Conservation (phyloP, 92 coral and sea anemone species). For the Ricordea florida region DNA sequence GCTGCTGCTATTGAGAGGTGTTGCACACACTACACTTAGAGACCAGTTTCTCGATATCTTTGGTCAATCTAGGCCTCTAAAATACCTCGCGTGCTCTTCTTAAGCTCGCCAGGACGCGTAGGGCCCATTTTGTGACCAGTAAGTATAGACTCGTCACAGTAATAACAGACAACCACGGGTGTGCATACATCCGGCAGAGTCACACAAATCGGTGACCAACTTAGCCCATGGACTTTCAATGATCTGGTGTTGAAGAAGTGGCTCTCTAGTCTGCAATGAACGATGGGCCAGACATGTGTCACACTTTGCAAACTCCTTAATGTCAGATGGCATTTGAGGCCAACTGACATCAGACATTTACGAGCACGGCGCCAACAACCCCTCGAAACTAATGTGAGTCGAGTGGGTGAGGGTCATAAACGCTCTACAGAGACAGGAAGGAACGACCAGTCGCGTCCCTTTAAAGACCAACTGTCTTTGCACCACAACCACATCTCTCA, state of each 20-base stretch:
- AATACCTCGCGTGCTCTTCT: too few relatives aligned
- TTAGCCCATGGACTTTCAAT: constrained; percentile 30
- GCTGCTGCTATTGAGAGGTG: too few relatives aligned
- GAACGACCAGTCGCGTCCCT: constrained; percentile 39
- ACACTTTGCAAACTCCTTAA: constrained; percentile 8
- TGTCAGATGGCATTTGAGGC: constrained; percentile 31
- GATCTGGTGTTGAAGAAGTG: constrained; percentile 24
- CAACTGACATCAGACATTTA: constrained; percentile 33
- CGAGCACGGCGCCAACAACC: constrained; percentile 24
- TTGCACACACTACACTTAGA: too few relatives aligned
- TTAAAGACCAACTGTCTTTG: constrained; percentile 37
- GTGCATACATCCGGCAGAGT: constrained; percentile 8
- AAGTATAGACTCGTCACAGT: neutral
- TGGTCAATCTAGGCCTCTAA: too few relatives aligned
- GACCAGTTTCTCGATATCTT: too few relatives aligned
- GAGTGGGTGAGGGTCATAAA: constrained; percentile 1
- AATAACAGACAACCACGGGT: constrained; percentile 5
- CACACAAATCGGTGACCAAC: constrained; percentile 13
- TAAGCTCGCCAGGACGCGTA: too few relatives aligned
- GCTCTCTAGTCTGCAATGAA: constrained; percentile 14
- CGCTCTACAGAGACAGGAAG: constrained; percentile 29
- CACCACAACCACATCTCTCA: neutral
- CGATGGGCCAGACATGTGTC: constrained; percentile 4
- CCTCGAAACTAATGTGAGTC: constrained; percentile 16
- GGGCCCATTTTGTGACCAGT: neutral